Percentiles rank a stretch among this genome's conserved stretches.
These are phyloP conservation scores for Embiotoca jacksoni DNA, from an alignment of 2,113 vertebrate species.

Conservation along the genomic window DNA sequence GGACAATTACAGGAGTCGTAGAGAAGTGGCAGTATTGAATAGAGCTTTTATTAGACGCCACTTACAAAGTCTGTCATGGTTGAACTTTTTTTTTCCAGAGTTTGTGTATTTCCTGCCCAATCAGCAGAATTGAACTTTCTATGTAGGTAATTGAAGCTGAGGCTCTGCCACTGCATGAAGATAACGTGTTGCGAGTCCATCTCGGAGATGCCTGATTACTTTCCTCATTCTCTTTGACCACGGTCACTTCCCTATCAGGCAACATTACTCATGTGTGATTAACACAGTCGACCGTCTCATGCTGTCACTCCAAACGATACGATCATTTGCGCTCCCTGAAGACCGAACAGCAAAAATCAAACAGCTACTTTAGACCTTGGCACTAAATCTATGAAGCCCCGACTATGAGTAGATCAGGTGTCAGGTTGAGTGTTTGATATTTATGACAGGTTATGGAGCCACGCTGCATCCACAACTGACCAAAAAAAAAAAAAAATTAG, in stretches of 20 bases:
- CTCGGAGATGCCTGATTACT: conserved; percentile 20
- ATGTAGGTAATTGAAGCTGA: conserved; percentile 6
- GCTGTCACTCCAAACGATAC: conserved; percentile 40
- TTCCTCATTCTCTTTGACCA: conserved; percentile 16
- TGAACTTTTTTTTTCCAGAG: conserved; percentile 9
- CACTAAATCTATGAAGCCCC: conserved; percentile 58
- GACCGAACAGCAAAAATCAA: conserved; percentile 43
- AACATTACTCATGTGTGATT: conserved; percentile 8
- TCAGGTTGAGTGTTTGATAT: conserved; percentile 38
- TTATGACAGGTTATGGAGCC: conserved; percentile 23
- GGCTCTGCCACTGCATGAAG: neutral
- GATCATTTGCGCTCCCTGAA: conserved; percentile 45
- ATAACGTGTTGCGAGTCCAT: too few species aligned
- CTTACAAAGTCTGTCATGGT: conserved; percentile 19
- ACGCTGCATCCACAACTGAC: neutral
- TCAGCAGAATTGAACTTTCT: conserved; percentile 42
- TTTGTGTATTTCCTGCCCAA: conserved; percentile 5
- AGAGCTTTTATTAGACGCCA: conserved; percentile 32
- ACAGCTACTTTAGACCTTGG: conserved; percentile 35
- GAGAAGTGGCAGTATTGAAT: conserved; percentile 31
- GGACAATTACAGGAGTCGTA: conserved; percentile 16
- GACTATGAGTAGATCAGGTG: conserved; percentile 54
- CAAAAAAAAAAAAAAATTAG: conserved; percentile 13
- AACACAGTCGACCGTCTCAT: conserved; percentile 14
- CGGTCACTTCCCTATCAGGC: conserved; percentile 7